These are phyloP conservation scores for Lepidurus arcticus DNA, from an alignment of 1,140 invertebrate genomes.

Conservation along the genomic window DNA sequence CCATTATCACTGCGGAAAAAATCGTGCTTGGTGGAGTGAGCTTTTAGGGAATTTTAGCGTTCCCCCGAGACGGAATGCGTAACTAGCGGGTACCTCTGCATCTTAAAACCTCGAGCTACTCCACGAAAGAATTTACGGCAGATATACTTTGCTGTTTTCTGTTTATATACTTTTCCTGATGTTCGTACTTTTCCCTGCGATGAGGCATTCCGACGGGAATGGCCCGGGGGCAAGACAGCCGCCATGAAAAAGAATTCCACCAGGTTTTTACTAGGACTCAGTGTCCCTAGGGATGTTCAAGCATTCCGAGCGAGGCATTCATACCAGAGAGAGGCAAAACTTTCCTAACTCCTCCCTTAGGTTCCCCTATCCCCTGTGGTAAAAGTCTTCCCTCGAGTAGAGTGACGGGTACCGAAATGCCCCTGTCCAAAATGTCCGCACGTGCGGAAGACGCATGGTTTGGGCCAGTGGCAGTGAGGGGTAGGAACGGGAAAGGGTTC, in stretches of 20 bases:
- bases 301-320: conserved; percentile 2
- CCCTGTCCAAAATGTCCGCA: not conserved
- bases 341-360: not conserved
- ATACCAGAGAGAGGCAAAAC: not conserved
- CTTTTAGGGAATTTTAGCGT: not conserved
- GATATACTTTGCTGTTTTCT: not conserved
- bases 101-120: not conserved
- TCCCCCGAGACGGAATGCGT: not conserved
- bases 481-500: not conserved
- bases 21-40: not conserved
- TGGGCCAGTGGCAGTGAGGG: not conserved
- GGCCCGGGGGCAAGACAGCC: not conserved
- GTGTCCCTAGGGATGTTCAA: not conserved
- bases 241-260: not conserved
- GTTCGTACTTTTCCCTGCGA: not conserved
- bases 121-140: not conserved
- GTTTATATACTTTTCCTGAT: not conserved
- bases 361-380: not conserved
- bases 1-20: not conserved
- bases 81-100: not conserved
- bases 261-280: not conserved
- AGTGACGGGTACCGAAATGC: not conserved
- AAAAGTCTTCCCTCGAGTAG: not conserved
- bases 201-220: not conserved
- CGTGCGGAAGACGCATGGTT: not conserved